Evolutionary conservation across 2,797 vertebrate species (phyloP).

Genomic region (Hoplostethus atlanticus): DNA sequence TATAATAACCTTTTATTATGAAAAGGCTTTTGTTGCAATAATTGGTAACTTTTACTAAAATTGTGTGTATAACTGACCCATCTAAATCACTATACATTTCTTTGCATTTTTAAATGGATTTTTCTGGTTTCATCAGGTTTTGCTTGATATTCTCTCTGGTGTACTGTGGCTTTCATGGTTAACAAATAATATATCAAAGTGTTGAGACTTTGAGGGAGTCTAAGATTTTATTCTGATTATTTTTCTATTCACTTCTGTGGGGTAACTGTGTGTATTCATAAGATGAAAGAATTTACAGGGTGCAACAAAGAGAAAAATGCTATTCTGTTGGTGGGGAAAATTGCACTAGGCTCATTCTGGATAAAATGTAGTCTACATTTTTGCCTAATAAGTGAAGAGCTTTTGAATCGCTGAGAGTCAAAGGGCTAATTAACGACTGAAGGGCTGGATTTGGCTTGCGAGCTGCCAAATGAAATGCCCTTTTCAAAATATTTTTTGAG

Average conservation of each 20-base stretch:
- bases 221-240: neutral
- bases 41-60: neutral
- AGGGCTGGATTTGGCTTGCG: conserved; percentile 6
- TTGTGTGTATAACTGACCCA: neutral
- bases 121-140: neutral
- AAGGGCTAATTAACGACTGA: conserved; percentile 22
- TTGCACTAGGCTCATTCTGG: neutral
- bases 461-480: neutral
- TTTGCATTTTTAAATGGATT: neutral
- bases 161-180: neutral
- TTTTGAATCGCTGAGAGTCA: conserved; percentile 6
- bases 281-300: neutral
- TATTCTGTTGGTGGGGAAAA: neutral
- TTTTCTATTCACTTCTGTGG: neutral
- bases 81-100: too few species aligned
- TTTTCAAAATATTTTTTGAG: conserved; percentile 15
- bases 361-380: too few species aligned
- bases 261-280: neutral
- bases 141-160: neutral
- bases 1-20: too few species aligned
- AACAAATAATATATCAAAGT: neutral
- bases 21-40: too few species aligned
- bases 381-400: neutral
- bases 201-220: too few species aligned
- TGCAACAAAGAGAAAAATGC: neutral